Evolutionary conservation across 2,888 invertebrate genomes (phyloP).

Genomic region (Drosophila paramelanica): DNA sequence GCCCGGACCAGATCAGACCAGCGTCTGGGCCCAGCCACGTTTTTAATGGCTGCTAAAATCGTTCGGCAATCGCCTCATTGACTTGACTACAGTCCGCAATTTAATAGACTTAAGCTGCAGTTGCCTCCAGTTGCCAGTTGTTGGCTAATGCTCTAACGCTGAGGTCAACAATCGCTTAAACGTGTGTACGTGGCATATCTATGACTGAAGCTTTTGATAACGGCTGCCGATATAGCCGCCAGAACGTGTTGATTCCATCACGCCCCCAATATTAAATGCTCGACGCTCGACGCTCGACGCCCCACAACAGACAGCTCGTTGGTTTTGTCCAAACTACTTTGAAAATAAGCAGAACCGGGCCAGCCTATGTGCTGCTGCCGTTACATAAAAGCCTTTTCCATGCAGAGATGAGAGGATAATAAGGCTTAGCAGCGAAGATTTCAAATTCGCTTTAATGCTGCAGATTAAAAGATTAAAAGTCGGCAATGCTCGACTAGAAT

Average conservation of each 20-base stretch:
- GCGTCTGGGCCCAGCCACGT: constrained; percentile 42
- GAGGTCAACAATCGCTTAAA: constrained; percentile 76
- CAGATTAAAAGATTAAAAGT: not conserved
- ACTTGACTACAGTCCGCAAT: constrained; percentile 56
- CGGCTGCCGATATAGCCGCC: constrained; percentile 40
- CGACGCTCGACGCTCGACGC: not conserved
- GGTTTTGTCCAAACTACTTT: constrained; percentile 10
- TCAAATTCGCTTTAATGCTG: not conserved
- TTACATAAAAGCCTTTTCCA: constrained; percentile 17
- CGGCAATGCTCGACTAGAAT: not conserved
- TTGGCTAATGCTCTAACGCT: constrained; percentile 20
- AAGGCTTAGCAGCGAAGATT: constrained; percentile 1
- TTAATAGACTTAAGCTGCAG: constrained; percentile 46
- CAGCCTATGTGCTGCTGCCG: constrained; percentile 10
- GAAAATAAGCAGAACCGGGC: constrained; percentile 26
- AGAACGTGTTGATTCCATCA: constrained; percentile 63
- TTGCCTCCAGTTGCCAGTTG: not conserved
- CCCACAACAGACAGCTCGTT: not conserved
- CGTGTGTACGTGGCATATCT: constrained; percentile 76
- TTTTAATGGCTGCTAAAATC: constrained; percentile 71
- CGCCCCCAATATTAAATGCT: not conserved
- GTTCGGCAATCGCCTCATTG: constrained; percentile 72
- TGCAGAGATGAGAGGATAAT: constrained; percentile 6
- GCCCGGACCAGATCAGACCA: not conserved
- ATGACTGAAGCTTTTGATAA: constrained; percentile 67